phyloP scores from a whole-genome alignment of 2,888 invertebrate species.

The Limnephilus lunatus region DNA sequence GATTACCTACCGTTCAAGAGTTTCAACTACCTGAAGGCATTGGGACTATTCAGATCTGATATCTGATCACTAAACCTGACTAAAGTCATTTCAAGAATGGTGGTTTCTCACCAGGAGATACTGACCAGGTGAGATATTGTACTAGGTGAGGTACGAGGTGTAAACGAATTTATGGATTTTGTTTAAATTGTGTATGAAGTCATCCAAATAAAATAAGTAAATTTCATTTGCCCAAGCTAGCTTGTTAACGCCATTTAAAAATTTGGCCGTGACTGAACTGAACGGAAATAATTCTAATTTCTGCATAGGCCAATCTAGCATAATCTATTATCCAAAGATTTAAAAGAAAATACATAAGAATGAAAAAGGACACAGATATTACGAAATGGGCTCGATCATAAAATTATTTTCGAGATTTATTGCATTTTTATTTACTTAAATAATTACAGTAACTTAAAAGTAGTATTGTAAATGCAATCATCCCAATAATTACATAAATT shows the following conservation, averaged over 20 bases:
- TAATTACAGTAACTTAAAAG: slow-evolving; percentile 2
- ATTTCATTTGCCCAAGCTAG: background rate
- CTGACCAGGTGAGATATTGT: no score
- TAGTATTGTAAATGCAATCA: background rate
- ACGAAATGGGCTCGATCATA: background rate
- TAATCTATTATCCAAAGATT: background rate
- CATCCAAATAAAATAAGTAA: background rate
- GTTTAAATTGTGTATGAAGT: background rate
- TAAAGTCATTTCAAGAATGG: background rate
- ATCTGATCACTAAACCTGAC: background rate
- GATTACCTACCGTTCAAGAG: no score
- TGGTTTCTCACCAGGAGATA: background rate
- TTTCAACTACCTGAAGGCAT: no score
- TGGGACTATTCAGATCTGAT: background rate
- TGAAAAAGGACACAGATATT: background rate
- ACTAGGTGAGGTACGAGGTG: background rate
- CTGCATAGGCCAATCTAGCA: background rate
- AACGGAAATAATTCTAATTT: background rate
- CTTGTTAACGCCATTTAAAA: background rate
- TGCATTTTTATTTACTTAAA: background rate
- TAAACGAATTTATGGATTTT: background rate
- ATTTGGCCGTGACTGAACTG: background rate
- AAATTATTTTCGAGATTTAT: background rate
- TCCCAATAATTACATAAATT: background rate
- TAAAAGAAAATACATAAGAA: background rate